A percentile compares a stretch with the other conserved stretches of the same genome.
phyloP scores from a whole-genome alignment of 35 echinoderm and acorn worm genomes.

The Patiria miniata region DNA sequence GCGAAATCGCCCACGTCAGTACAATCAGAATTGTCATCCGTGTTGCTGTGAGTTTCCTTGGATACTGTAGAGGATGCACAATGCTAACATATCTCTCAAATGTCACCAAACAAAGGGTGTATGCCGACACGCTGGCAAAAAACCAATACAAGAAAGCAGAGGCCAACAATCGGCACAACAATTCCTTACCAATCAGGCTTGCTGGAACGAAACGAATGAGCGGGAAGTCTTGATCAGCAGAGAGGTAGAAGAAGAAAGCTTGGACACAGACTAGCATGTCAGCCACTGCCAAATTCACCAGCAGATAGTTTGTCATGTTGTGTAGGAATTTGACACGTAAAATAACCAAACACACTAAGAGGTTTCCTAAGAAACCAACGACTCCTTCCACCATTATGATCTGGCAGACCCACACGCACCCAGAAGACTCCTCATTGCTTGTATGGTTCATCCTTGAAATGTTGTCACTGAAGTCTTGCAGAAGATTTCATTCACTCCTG shows the following conservation, averaged over 20 bases:
- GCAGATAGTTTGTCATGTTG: conserved; percentile 1
- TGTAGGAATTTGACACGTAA: background rate
- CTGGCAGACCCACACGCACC: background rate
- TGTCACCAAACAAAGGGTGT: background rate
- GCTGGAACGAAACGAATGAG: too few species aligned
- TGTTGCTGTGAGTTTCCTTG: background rate
- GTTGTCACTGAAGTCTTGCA: background rate
- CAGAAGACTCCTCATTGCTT: background rate
- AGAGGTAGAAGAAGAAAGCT: too few species aligned
- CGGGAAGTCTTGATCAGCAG: too few species aligned
- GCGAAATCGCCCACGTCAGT: background rate
- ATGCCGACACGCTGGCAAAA: background rate
- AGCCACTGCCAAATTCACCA: background rate
- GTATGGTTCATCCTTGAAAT: background rate
- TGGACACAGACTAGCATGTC: background rate
- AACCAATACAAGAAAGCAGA: too few species aligned
- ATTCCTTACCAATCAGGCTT: too few species aligned
- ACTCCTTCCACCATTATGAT: background rate
- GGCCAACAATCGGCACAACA: too few species aligned
- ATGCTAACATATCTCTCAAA: background rate
- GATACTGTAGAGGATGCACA: background rate
- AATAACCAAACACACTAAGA: background rate
- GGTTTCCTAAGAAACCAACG: background rate
- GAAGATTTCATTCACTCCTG: too few species aligned
- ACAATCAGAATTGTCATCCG: background rate